Base-by-base conservation (phyloP, 2,888 invertebrate genomes). In the Parthenolecanium corni region DNA sequence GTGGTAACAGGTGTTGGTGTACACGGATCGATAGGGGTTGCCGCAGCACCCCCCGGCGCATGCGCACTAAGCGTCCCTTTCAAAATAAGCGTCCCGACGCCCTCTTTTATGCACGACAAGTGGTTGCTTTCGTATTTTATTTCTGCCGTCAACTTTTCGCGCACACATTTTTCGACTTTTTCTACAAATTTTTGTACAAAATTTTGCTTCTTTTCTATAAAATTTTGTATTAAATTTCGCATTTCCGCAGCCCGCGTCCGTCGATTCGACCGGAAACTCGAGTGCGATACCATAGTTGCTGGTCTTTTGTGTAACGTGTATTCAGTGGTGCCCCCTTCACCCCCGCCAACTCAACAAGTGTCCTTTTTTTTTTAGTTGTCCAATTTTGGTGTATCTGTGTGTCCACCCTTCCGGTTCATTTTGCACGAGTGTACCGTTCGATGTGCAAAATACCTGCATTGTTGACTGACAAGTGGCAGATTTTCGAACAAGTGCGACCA, bases 1-100 rank as follows among this genome's bases (percentile, higher is more conserved):
- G 47, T 47, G 58, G 58, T 58, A 58, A 58, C 58, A 58, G 58
- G 58, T 58, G 58, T 58, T 58, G 58, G 58, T 58, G 58, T 58
- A 58, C 25, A 58, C 58, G 44, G 47, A 58, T 58, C 58, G 58
- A 58, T 58, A 25, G 47, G 58, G 58, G 58, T 58, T 46, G 58
- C 36, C 31, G 21, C 1, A 4, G 31, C 31, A 31, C 4, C 31
- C 31, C 31, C 31, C 31, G 31, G 21, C 58, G 58, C 47, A 11
- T 58, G 58, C 58, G 58, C 18, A 11, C 3, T 14, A 31, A 25
- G 25, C 25, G 56, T 25, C 44, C 56, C 46, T 31, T 52, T 31
- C 52, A 31, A 31, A 46, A 31, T 31, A 31, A 58, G 58, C 58
- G 47, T 58, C 58, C 58, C 58, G 58, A 58, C 58, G 58, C 58